Evolutionary conservation across 2,888 invertebrate species (phyloP).

Genomic region (Plagodis dolabraria): DNA sequence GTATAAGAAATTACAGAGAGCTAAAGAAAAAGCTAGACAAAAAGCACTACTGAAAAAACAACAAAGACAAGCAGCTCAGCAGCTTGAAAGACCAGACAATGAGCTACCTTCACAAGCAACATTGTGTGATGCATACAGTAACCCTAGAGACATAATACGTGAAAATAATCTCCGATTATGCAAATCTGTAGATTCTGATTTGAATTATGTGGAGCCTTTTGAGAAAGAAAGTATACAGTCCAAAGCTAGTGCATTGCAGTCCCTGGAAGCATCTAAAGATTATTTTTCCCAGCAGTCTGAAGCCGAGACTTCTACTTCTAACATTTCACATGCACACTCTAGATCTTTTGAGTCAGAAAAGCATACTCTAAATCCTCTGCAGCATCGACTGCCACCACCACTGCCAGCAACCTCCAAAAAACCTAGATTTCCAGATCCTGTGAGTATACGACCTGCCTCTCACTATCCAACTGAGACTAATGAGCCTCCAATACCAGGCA

Average conservation of each 20-base stretch:
- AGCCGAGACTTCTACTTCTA: constrained; percentile 55
- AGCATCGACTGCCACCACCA: constrained; percentile 74
- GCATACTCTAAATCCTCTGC: constrained; percentile 47
- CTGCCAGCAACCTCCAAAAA: constrained; percentile 71
- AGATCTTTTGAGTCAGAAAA: constrained; percentile 62
- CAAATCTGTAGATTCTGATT: constrained; percentile 79
- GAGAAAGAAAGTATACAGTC: constrained; percentile 80
- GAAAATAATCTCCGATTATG: constrained; percentile 71
- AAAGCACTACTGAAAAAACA: constrained; percentile 78
- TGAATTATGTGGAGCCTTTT: constrained; percentile 80
- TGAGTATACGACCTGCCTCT: constrained; percentile 77
- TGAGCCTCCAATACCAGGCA: constrained; percentile 44
- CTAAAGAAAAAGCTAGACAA: constrained; percentile 77
- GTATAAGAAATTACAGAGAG: constrained; percentile 76
- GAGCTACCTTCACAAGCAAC: constrained; percentile 54
- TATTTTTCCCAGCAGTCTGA: constrained; percentile 64
- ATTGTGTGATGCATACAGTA: constrained; percentile 78
- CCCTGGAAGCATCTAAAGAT: constrained; percentile 72
- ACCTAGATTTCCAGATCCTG: constrained; percentile 78
- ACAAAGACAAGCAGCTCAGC: constrained; percentile 61
- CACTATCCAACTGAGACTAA: constrained; percentile 69
- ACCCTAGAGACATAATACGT: constrained; percentile 73
- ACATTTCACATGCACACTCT: constrained; percentile 58
- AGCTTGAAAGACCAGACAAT: constrained; percentile 34
- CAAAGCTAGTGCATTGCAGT: constrained; percentile 74